Evolutionary conservation across 1,140 invertebrate species (phyloP).

Genomic region (Protaetia brevitarsis): DNA sequence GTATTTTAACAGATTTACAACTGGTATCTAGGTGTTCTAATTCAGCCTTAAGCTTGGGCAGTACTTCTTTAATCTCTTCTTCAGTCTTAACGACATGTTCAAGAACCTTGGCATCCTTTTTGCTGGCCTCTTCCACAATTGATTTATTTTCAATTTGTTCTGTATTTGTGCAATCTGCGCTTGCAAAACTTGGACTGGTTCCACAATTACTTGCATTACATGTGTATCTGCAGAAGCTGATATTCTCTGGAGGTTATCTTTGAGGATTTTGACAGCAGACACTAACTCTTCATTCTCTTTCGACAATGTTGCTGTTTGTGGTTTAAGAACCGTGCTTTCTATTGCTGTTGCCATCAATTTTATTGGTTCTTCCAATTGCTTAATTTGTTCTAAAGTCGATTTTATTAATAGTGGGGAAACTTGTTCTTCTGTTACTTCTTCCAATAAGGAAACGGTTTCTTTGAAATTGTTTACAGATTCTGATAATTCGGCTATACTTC

Average conservation of each 20-base stretch:
- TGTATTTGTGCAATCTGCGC: not conserved
- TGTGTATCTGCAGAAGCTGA: not conserved
- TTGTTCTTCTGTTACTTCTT: not conserved
- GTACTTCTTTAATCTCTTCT: too few relatives aligned
- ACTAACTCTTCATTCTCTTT: not conserved
- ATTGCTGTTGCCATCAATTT: not conserved
- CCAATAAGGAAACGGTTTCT: not conserved
- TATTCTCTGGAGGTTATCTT: not conserved
- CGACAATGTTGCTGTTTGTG: not conserved
- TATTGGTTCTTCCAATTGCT: not conserved
- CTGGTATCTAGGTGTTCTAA: not conserved
- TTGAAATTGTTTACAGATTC: not conserved
- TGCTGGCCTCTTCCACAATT: not conserved
- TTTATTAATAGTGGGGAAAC: not conserved
- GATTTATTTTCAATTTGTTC: not conserved
- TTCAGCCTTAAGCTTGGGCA: too few relatives aligned
- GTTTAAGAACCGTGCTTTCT: not conserved
- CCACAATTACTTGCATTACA: not conserved
- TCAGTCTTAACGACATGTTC: too few relatives aligned
- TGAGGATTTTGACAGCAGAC: not conserved
- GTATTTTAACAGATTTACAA: not conserved
- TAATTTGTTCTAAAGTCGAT: not conserved
- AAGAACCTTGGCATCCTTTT: too few relatives aligned
- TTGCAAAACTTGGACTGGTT: slow-evolving; percentile 6
- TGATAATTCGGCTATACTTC: not conserved